Evolutionary conservation across 2,888 invertebrate genomes (phyloP), one percentile per base, ranked within the genome.

Genomic region (Seira sanloemensis): DNA sequence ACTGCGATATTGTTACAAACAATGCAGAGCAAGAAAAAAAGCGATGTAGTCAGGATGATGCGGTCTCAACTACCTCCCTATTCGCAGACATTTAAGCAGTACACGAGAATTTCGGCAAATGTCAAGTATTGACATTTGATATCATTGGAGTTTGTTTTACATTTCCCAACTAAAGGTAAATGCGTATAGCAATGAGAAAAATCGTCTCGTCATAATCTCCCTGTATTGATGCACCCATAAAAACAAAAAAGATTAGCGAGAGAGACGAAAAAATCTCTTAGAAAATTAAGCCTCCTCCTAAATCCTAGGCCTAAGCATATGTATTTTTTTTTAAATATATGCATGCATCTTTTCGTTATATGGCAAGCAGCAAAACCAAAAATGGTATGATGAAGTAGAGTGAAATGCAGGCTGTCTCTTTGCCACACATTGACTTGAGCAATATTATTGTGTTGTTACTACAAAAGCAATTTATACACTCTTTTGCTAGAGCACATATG

Each of bases 121-220:
- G 88, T 88, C 88, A 88, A 86, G 74, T 46, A 78, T 75, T 88
- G 88, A 88, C 88, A 88, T 88, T 88, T 88, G 80, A 88, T 73
- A 87, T 76, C 80, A 87, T 85, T 87, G 80, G 87, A 75, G 67
- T 50, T 75, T 54, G 37, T 26, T 62, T 62, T 62, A 62, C 62
- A 62, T 23, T 50, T 50, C n/a, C n/a, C n/a, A n/a, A 50, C 16
- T 50, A 50, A 50, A 9, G 2, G 2, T 23, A 62, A 62, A 21
- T 21, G 62, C 21, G 21, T 58, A 7, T 4, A 58, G 18, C 58
- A 18, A 58, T 58, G 21, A 19, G 19, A 62, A 23, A 9, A 62
- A 62, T 62, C n/a, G 50, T 62, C 12, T 37, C 37, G 23, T 62
- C 21, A 62, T 62, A 62, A 62, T 62, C 62, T 62, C 62, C 19